Evolutionary conservation across 2,113 vertebrate genomes (phyloP).

Genomic region (Gallinago paraguaiae): DNA sequence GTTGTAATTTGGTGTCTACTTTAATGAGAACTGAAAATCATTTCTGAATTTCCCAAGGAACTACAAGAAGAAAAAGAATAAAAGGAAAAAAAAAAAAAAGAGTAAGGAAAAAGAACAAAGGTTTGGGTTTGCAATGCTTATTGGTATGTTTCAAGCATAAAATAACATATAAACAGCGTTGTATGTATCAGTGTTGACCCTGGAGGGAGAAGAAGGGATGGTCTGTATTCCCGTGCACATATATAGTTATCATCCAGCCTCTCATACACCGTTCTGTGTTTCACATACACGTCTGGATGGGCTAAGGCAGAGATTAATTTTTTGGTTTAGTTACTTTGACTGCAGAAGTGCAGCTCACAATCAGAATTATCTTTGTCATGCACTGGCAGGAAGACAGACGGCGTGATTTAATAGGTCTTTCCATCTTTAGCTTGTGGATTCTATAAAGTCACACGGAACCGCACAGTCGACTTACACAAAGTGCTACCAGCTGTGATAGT

Average conservation of each 20-base stretch:
- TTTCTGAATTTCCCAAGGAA: background rate
- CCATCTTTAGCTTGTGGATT: constrained; percentile 56
- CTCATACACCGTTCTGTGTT: accelerated
- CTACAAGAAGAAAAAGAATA: background rate
- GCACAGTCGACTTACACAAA: constrained; percentile 4
- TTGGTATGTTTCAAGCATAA: background rate
- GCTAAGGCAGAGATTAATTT: constrained; percentile 30
- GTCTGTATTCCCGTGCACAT: background rate
- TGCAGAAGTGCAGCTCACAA: constrained; percentile 43
- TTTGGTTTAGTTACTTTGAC: constrained; percentile 46
- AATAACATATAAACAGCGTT: background rate
- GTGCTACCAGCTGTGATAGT: constrained; percentile 62
- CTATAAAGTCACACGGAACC: constrained; percentile 6
- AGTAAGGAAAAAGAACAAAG: background rate
- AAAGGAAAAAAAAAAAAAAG: background rate
- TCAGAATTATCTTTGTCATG: constrained; percentile 56
- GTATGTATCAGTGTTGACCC: background rate
- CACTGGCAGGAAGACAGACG: constrained; percentile 56
- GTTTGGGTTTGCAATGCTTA: background rate
- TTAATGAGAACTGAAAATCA: background rate
- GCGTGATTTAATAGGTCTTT: constrained; percentile 55
- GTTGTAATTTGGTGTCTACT: background rate
- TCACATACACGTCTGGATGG: background rate
- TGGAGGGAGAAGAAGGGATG: background rate
- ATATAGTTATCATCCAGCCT: background rate